Evolutionary conservation across 2,888 invertebrate species (phyloP), one percentile per base, ranked within the genome.

Genomic region (Azorinus chamasolen): DNA sequence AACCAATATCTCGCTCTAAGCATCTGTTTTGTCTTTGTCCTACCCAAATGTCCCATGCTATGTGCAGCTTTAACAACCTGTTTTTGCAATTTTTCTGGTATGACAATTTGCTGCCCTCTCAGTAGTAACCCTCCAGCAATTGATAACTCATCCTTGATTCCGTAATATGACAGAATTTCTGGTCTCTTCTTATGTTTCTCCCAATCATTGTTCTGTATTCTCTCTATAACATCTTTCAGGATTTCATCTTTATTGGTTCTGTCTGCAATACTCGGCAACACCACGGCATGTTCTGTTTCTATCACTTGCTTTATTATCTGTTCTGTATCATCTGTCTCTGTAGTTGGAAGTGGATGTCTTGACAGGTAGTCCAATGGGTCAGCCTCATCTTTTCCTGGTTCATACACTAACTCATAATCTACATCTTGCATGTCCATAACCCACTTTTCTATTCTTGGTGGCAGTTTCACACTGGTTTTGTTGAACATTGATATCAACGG

Each of bases 291-390:
- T n/a, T 53, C 53, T 10, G 20, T 53, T 22, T 14, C 10, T 8
- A 57, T 18, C 18, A 48, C n/a, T 22, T 18, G 20, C 50, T 53
- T 37, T 37, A 69, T 45, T 16, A 45, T 43, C 18, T 53, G 12
- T 41, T 69, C 69, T 51, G 57, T 72, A 8, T 57, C 37, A 50
- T 39, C 41, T 8, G 6, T 10, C 8, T n/a, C n/a, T n/a, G 48
- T 48, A 18, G 10, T 18, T 18, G 10, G 14, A 14, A 58, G 18
- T 53, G 59, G 66, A 41, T 73, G 73, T 73, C 73, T 50, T 37
- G 73, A 73, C 22, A 66, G 27, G 39, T 54, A 73, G 48, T 66
- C 66, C 18, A 73, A n/a, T 41, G 65, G 66, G 43, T 73, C 66
- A 45, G 22, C 25, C n/a, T 51, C 73, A 41, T 66, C 65, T 51